phyloP scores from a whole-genome alignment of 1,140 invertebrate genomes.

The Magallana gigas region DNA sequence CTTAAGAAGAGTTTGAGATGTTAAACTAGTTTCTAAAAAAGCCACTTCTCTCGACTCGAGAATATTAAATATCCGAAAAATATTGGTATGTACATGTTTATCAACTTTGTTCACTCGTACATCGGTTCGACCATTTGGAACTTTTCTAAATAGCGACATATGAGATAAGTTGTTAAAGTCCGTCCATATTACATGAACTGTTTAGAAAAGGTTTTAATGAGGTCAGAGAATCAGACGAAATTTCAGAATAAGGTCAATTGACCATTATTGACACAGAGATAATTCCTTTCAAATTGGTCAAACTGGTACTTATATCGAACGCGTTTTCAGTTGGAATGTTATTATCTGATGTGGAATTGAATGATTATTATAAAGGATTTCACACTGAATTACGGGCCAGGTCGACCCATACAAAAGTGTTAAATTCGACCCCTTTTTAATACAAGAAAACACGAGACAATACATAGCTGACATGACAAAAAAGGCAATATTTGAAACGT shows the following conservation, averaged over 20 bases:
- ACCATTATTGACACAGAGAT: neutral
- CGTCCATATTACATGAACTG: neutral
- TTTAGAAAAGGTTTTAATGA: neutral
- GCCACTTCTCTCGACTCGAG: no score
- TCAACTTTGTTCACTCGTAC: no score
- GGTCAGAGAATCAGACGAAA: neutral
- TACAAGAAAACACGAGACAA: neutral
- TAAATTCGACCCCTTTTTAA: neutral
- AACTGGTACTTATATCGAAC: neutral
- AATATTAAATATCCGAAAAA: no score
- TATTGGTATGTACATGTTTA: no score
- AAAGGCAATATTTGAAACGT: neutral
- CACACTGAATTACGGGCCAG: neutral
- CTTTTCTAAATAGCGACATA: no score
- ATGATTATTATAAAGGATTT: neutral
- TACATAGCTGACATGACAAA: neutral
- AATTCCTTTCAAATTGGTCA: conserved; percentile 6
- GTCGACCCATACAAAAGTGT: neutral
- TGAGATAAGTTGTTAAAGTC: no score
- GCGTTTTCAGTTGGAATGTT: neutral
- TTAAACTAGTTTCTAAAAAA: neutral
- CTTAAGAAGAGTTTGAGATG: neutral
- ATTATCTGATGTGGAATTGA: neutral
- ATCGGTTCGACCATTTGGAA: no score
- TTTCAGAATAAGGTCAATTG: neutral